phyloP scores from a whole-genome alignment of 2,113 vertebrate species.

The Aegotheles bennettii region DNA sequence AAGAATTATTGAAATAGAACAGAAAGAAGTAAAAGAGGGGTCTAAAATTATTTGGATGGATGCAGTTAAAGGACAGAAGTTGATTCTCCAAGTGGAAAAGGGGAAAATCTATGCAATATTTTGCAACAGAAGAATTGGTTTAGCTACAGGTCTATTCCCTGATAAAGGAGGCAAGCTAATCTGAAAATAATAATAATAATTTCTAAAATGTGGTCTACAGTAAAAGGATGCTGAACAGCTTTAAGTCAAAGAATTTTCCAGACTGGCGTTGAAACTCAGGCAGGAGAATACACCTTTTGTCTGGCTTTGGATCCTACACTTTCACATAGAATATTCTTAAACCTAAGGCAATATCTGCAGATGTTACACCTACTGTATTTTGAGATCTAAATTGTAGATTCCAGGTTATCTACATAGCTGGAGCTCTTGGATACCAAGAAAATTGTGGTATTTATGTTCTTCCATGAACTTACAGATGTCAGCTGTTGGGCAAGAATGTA shows the following conservation, averaged over 20 bases:
- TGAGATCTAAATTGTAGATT: not conserved
- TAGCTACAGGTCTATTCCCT: not conserved
- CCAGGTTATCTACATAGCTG: not conserved
- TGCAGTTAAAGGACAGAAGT: not conserved
- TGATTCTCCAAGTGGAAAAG: not conserved
- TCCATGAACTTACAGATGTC: not conserved
- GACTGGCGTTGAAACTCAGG: not conserved
- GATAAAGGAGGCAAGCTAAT: not conserved
- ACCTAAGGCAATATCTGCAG: not conserved
- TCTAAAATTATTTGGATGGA: not conserved
- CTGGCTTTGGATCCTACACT: not conserved
- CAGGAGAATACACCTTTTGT: not conserved
- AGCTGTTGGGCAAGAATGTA: not conserved
- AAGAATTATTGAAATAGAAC: not conserved
- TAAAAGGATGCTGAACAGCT: not conserved
- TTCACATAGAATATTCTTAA: not conserved
- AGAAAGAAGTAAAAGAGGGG: not conserved
- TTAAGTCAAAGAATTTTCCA: not conserved
- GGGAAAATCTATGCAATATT: not conserved
- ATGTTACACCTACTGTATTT: not conserved
- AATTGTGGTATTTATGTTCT: not conserved
- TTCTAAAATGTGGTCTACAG: not conserved
- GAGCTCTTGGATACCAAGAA: not conserved
- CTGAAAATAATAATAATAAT: not conserved
- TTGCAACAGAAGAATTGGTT: not conserved